Conservation (phyloP, 2,797 vertebrate genomes). For the Girardinus metallicus region DNA sequence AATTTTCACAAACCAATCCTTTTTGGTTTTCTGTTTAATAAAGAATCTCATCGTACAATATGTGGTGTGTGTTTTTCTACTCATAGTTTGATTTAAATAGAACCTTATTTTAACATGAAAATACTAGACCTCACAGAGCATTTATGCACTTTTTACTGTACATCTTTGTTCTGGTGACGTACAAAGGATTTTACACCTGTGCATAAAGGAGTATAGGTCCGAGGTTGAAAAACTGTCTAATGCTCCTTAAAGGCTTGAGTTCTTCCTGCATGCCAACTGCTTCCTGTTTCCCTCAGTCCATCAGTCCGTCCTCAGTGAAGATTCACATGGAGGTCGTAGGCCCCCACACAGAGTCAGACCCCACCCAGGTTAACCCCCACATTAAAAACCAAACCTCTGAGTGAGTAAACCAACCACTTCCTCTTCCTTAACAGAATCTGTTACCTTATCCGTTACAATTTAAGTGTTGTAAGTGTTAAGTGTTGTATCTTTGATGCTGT, state of each 20-base stretch:
- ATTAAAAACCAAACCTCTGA: slow-evolving; percentile 54
- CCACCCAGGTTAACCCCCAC: slow-evolving; percentile 37
- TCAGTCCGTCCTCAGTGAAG: slow-evolving; percentile 59
- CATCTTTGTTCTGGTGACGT: not conserved
- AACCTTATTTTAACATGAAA: not conserved
- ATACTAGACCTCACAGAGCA: not conserved
- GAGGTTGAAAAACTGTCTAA: not conserved
- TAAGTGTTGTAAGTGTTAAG: not conserved
- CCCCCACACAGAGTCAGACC: slow-evolving; percentile 32
- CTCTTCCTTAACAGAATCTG: slow-evolving; percentile 9
- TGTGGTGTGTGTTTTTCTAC: not conserved
- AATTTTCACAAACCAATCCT: not conserved
- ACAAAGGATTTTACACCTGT: not conserved
- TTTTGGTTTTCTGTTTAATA: not conserved
- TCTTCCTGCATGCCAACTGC: slow-evolving; percentile 61
- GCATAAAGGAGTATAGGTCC: too few species aligned
- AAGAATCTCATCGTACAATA: not conserved
- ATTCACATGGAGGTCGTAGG: slow-evolving; percentile 67
- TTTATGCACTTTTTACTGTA: not conserved
- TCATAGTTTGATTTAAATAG: not conserved
- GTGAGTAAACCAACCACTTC: slow-evolving; percentile 67
- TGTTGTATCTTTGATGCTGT: slow-evolving; percentile 8
- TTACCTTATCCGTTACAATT: not conserved
- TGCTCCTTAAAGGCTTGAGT: slow-evolving; percentile 2
- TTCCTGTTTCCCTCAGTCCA: slow-evolving; percentile 57